Evolutionary conservation across 2,888 invertebrate genomes (phyloP).

Genomic region (Ophion ventricosus): DNA sequence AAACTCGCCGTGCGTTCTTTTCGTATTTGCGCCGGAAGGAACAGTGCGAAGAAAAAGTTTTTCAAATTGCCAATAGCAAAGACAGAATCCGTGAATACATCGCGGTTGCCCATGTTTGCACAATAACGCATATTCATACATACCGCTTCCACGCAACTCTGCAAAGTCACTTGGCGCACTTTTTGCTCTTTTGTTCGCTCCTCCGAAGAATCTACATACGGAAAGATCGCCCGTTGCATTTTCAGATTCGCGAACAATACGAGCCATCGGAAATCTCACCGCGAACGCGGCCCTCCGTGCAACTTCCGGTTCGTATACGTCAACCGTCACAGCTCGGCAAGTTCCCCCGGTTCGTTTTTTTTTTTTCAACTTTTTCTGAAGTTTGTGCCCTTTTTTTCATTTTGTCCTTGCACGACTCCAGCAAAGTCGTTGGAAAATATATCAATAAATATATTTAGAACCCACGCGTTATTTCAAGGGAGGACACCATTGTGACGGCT

Average conservation of each 20-base stretch:
- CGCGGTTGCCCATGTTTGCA: neutral
- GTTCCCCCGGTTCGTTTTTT: conserved; percentile 20
- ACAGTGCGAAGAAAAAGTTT: conserved; percentile 35
- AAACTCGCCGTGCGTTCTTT: neutral
- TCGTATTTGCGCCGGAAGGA: neutral
- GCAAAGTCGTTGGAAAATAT: neutral
- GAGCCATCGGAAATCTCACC: conserved; percentile 49
- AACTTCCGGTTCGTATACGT: conserved; percentile 50
- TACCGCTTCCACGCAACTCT: conserved; percentile 2
- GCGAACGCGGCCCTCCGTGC: conserved; percentile 24
- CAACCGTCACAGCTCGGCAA: conserved; percentile 8
- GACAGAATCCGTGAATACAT: conserved; percentile 13
- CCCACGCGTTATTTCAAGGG: too few species aligned
- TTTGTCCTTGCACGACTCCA: neutral
- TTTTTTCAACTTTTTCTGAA: conserved; percentile 6
- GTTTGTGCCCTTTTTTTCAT: conserved; percentile 6
- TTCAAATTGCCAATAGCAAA: conserved; percentile 35
- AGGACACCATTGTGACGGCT: too few species aligned
- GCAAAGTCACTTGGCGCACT: conserved; percentile 35
- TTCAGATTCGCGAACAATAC: conserved; percentile 46
- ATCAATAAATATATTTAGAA: too few species aligned
- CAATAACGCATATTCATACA: conserved; percentile 27
- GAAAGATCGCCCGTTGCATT: conserved; percentile 32
- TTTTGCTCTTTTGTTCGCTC: conserved; percentile 27
- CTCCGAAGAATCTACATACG: conserved; percentile 6